A percentile compares a stretch with the other conserved stretches of the same genome.
phyloP scores from a whole-genome alignment of 2,888 invertebrate genomes.

The Sclerodermus sp. region DNA sequence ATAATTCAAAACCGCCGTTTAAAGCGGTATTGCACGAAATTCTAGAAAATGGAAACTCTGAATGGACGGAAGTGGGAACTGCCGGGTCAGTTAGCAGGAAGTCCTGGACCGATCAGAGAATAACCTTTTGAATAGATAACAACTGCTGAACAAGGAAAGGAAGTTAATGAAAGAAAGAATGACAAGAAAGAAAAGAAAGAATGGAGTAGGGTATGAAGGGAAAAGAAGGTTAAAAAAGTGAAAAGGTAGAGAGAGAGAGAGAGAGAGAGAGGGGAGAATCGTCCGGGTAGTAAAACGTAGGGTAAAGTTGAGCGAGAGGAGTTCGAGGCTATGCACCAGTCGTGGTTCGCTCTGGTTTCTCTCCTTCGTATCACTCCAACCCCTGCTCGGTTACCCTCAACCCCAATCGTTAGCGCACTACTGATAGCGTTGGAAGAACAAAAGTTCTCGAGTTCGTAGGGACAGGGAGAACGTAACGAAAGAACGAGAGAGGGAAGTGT shows the following conservation, averaged over 20 bases:
- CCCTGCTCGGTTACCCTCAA: slow-evolving; percentile 2
- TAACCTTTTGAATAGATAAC: slow-evolving; percentile 32
- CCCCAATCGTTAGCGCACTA: slow-evolving; percentile 40
- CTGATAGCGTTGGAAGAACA: slow-evolving; percentile 37
- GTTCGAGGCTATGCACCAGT: slow-evolving; percentile 18
- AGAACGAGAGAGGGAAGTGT: too few relatives aligned
- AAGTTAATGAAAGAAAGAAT: slow-evolving; percentile 4
- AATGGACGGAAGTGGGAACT: slow-evolving; percentile 6
- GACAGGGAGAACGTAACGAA: slow-evolving; percentile 2
- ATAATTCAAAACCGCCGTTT: too few relatives aligned
- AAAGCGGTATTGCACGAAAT: too few relatives aligned
- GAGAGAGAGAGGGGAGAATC: not conserved
- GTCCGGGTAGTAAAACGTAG: slow-evolving; percentile 25
- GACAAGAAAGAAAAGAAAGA: slow-evolving; percentile 10
- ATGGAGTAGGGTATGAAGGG: slow-evolving; percentile 2
- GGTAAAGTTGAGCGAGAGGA: slow-evolving; percentile 29
- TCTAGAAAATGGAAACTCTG: too few relatives aligned
- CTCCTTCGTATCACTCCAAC: not conserved
- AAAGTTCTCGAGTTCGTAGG: slow-evolving; percentile 34
- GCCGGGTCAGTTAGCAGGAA: slow-evolving; percentile 24
- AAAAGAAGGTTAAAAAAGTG: not conserved
- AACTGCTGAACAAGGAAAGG: slow-evolving; percentile 7
- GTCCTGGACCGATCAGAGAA: slow-evolving; percentile 22
- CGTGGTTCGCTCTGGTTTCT: slow-evolving; percentile 3
- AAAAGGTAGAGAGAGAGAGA: not conserved